These are phyloP conservation scores for Cerceris ruficornis DNA, from an alignment of 2,888 invertebrate genomes.

Conservation along the genomic window DNA sequence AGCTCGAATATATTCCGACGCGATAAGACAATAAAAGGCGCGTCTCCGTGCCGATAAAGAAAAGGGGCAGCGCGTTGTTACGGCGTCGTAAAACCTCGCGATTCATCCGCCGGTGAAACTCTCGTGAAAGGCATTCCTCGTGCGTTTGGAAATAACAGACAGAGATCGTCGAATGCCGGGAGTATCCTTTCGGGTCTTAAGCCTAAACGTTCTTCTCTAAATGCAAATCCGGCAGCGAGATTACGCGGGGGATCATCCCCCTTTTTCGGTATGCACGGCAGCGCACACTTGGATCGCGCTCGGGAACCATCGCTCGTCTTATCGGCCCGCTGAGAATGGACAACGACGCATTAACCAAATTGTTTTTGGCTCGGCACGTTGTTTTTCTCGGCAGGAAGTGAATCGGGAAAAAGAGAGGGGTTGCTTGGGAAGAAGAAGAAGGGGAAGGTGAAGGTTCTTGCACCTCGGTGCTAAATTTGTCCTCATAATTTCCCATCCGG, in stretches of 20 bases:
- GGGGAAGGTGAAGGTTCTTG: slow-evolving; percentile 33
- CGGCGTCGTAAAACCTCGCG: slow-evolving; percentile 11
- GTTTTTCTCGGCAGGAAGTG: slow-evolving; percentile 27
- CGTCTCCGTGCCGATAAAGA: neutral
- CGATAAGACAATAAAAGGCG: neutral
- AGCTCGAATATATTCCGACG: neutral
- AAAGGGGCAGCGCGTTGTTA: neutral
- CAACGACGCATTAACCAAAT: slow-evolving; percentile 68
- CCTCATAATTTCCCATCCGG: slow-evolving; percentile 53
- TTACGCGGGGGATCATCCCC: slow-evolving; percentile 58
- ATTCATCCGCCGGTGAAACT: slow-evolving; percentile 11
- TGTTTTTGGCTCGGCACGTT: slow-evolving; percentile 58
- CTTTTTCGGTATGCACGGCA: slow-evolving; percentile 48
- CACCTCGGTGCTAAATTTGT: slow-evolving; percentile 25
- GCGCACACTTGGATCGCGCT: slow-evolving; percentile 34
- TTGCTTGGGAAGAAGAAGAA: slow-evolving; percentile 6
- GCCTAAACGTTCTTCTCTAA: slow-evolving; percentile 70
- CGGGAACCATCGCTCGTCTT: slow-evolving; percentile 62
- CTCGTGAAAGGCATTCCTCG: neutral
- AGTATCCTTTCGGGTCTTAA: slow-evolving; percentile 22
- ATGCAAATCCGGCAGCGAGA: slow-evolving; percentile 70
- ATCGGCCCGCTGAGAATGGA: slow-evolving; percentile 59
- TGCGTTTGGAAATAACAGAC: slow-evolving; percentile 18
- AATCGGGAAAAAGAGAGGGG: neutral
- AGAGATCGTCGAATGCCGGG: slow-evolving; percentile 25